Evolutionary conservation across 1,140 invertebrate species (phyloP).

Genomic region (Adelges cooleyi): DNA sequence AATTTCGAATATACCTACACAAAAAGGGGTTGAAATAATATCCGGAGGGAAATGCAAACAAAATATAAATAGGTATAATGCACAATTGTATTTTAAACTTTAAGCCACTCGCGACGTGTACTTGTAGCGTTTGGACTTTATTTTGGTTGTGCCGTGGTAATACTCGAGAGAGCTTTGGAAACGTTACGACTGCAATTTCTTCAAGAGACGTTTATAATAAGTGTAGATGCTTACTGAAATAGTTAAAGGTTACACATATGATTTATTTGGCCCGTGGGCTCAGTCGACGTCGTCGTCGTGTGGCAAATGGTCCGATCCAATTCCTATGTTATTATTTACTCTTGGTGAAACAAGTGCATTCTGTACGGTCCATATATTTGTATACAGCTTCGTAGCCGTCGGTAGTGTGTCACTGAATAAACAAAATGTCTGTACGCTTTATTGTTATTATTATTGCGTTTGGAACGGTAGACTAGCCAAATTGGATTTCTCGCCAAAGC

Average conservation of each 20-base stretch:
- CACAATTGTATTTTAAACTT: too few species aligned
- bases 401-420: not conserved
- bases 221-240: not conserved
- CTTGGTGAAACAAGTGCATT: not conserved
- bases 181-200: too few species aligned
- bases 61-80: too few species aligned
- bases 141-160: too few species aligned
- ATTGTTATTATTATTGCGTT: not conserved
- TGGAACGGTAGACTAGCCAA: too few species aligned
- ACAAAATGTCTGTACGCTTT: not conserved
- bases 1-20: too few species aligned
- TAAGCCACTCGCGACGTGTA: too few species aligned
- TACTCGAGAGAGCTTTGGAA: too few species aligned
- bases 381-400: not conserved
- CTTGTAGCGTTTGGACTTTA: too few species aligned
- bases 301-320: not conserved
- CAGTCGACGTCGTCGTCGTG: not conserved
- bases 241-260: not conserved
- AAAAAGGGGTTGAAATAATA: too few species aligned
- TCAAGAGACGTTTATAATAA: not conserved
- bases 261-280: not conserved
- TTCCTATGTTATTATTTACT: not conserved
- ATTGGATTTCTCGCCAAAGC: too few species aligned
- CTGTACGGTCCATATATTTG: not conserved
- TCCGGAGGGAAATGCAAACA: too few species aligned